Evolutionary conservation across 2,113 vertebrate genomes (phyloP), one percentile per base, ranked within the genome.

Genomic region (Chiloscyllium plagiosum): DNA sequence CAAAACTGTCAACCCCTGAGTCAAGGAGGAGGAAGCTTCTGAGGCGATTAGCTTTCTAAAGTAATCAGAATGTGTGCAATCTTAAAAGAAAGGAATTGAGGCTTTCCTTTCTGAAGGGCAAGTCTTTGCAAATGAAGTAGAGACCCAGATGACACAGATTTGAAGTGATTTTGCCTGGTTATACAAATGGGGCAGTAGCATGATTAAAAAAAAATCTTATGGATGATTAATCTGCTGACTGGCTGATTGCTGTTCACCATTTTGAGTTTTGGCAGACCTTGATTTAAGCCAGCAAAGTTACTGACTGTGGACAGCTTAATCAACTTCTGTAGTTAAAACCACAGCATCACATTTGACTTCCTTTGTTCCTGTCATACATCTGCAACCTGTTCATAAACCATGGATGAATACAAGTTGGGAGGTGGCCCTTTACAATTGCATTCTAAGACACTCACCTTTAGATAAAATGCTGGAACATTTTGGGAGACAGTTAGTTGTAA

Each of bases 1-100:
- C 66, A 69, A 69, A 94, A 69, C n/a, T 94, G 92, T 69, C 92
- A 94, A 22, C 65, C 65, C 61, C 37, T 94, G 47, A 94, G 65
- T 94, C 65, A 17, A 94, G 42, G 65, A 42, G 65, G n/a, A 94
- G 92, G n/a, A 42, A 94, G 92, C 33, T 69, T 94, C 66, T 69
- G n/a, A 68, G 19, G 37, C 42, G 65, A 69, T 94, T 94, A 94
- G 66, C 37, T 94, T 68, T 37, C 37, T 1, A 26, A 94, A 90
- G 20, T 24, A 94, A 94, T 93, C 61, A 93, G 4, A 68, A 94
- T 37, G 42, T 69, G n/a, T 42, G 33, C 90, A 20, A 68, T n/a
- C 52, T 56, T 56, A 17, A 89, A 56, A 89, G 29, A 92, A 69
- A 42, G 20, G 20, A 69, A 42, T 20, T 8, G n/a, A 4, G 19